Evolutionary conservation across 2,888 invertebrate species (phyloP).

Genomic region (Cyclophora albipunctata): DNA sequence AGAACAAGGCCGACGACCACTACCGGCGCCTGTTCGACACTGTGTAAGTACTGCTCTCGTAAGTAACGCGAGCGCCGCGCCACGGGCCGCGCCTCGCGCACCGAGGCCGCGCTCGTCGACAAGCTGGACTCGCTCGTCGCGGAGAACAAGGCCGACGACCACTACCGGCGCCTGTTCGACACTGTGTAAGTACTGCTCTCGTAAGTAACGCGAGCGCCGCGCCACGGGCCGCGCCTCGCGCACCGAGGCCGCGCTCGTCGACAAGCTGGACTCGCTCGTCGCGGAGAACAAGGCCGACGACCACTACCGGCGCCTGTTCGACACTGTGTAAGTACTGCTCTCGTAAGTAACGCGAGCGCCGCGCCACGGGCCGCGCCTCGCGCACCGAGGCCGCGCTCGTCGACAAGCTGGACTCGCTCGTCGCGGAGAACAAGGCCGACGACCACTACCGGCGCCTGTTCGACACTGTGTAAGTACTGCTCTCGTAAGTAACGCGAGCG

Average conservation of each 20-base stretch:
- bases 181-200: constrained; percentile 86
- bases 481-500: constrained; percentile 83
- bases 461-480: constrained; percentile 90
- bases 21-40: constrained; percentile 95
- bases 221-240: constrained; percentile 90
- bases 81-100: constrained; percentile 90
- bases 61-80: constrained; percentile 87
- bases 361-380: constrained; percentile 88
- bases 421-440: constrained; percentile 95
- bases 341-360: constrained; percentile 84
- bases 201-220: constrained; percentile 85
- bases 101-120: constrained; percentile 95
- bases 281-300: constrained; percentile 96
- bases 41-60: constrained; percentile 83
- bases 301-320: constrained; percentile 93
- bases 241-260: constrained; percentile 95
- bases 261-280: constrained; percentile 93
- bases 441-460: constrained; percentile 95
- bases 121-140: constrained; percentile 94
- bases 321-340: constrained; percentile 88
- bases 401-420: constrained; percentile 93
- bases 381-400: constrained; percentile 95
- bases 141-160: constrained; percentile 95
- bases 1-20: constrained; percentile 95
- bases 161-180: constrained; percentile 93